Base-by-base conservation (phyloP, 2,888 invertebrate species). In the Dynastes tityus region DNA sequence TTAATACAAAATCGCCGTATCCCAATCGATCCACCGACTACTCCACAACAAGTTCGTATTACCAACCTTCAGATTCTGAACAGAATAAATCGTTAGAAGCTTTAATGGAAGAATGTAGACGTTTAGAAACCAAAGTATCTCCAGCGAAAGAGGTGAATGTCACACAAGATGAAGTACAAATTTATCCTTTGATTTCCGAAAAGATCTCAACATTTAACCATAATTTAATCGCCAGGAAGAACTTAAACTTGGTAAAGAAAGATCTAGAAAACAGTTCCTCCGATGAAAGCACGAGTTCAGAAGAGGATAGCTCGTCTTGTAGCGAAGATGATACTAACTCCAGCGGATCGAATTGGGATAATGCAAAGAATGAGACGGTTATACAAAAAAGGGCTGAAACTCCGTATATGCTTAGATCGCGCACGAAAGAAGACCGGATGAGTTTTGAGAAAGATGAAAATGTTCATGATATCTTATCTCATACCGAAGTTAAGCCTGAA, bases 31-130 rank as follows among this genome's bases (percentile, higher is more conserved):
- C 85, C 1, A 88, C 89, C 0, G 89, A 89, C 84, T 89, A 89
- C 82, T 89, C 89, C 0, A 87, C 88, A 2, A 86, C 87, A 1
- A 88, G 88, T 80, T 88, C 88, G 0, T 89, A 89, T 82, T 89
- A 89, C 80, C 87, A 87, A 81, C 89, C 89, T 9, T 88, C 88
- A 0, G 89, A 89, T 80, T 85, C 83, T 8, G 89, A 88, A 81
- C 88, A 87, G 79, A 85, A 82, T 76, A 84, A 84, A 78, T 85
- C 84, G 8, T 49, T 87, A 11, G 88, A 88, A 78, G 81, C 83
- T 32, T 79, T 84, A n/a, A 84, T 86, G n/a, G 85, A 87, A 81
- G 87, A 87, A 78, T 85, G 85, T 64, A 84, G 83, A 16, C 51
- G 82, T 45, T 63, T 79, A 37, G 45, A 76, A 70, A 70, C 58